Evolutionary conservation across 2,797 vertebrate species (phyloP), one percentile per base, ranked within the genome.

Genomic region (Diplodus sargus): DNA sequence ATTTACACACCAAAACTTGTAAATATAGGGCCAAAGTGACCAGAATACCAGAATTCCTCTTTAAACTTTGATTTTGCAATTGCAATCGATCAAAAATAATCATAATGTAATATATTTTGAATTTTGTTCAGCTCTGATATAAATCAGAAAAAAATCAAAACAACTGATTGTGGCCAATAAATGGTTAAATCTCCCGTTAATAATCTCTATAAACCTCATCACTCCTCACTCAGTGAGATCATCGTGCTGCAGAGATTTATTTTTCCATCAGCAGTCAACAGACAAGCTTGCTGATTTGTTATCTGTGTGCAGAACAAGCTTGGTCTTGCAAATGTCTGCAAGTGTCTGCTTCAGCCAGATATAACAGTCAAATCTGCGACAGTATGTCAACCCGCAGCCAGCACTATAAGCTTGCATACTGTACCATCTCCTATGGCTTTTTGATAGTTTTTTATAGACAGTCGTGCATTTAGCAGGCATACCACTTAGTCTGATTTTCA

Each of bases 401-500:
- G 48, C 20, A 5, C 57, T 49, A 56, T 45, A 30, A 56, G 28
- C 53, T 49, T 2, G 0, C 18, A 34, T 60, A 66, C 4, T 56
- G 42, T 42, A 45, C 17, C 68, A 12, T 54, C 61, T 57, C 48
- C 53, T 39, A 47, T 10, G 64, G 45, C 57, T 60, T 67, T 77
- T 47, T 66, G 18, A 34, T 20, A 39, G 43, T 68, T 90, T 76
- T 79, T 82, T 78, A 66, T 67, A 79, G 67, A 62, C 76, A 68
- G 23, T 51, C 2, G 25, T 67, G 57, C 39, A 23, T 85, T 78
- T 66, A 74, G 16, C 58, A 60, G 42, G 23, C 54, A 20, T 47
- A 47, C 49, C 53, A 18, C 18, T 51, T 20, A 39, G 73, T 25
- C 57, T 20, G 25, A 34, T 34, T 54, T 54, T 61, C 16, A 54